Percentiles rank a stretch among this genome's conserved stretches.
Evolutionary conservation across 2,888 invertebrate genomes (phyloP).

Genomic region (Malachius bipustulatus): DNA sequence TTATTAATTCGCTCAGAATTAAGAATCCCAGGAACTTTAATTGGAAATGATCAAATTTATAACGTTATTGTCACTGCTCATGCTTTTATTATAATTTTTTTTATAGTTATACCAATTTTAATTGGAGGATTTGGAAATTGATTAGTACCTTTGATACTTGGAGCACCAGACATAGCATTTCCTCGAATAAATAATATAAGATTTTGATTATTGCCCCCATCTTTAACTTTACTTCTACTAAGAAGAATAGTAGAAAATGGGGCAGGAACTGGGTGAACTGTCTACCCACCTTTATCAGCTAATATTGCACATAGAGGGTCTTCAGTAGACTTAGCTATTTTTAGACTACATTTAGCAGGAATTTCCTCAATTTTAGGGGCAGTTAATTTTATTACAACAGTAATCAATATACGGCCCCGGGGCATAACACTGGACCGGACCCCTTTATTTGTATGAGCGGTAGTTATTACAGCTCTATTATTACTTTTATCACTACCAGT

Average conservation of each 20-base stretch:
- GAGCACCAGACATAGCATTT: constrained; percentile 71
- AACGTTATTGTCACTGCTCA: constrained; percentile 67
- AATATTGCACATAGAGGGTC: neutral
- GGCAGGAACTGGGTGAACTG: too few relatives aligned
- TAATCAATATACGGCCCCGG: constrained; percentile 55
- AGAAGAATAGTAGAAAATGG: too few relatives aligned
- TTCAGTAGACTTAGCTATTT: too few relatives aligned
- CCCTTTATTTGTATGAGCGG: constrained; percentile 63
- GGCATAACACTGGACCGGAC: constrained; percentile 51
- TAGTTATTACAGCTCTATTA: constrained; percentile 52
- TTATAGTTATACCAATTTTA: constrained; percentile 52
- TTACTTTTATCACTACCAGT: constrained; percentile 60
- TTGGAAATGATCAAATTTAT: too few relatives aligned
- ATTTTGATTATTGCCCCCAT: constrained; percentile 61
- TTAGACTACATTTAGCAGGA: too few relatives aligned
- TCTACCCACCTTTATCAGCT: neutral
- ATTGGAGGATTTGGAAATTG: constrained; percentile 79
- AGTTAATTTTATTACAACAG: constrained; percentile 69
- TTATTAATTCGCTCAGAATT: constrained; percentile 62
- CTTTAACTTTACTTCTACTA: constrained; percentile 39
- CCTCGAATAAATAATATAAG: constrained; percentile 75
- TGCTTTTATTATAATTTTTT: constrained; percentile 73
- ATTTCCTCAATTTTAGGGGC: too few relatives aligned
- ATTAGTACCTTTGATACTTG: too few relatives aligned
- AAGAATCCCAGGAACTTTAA: constrained; percentile 51